Conservation (phyloP, 2,797 vertebrate genomes). For the Strix occidentalis region DNA sequence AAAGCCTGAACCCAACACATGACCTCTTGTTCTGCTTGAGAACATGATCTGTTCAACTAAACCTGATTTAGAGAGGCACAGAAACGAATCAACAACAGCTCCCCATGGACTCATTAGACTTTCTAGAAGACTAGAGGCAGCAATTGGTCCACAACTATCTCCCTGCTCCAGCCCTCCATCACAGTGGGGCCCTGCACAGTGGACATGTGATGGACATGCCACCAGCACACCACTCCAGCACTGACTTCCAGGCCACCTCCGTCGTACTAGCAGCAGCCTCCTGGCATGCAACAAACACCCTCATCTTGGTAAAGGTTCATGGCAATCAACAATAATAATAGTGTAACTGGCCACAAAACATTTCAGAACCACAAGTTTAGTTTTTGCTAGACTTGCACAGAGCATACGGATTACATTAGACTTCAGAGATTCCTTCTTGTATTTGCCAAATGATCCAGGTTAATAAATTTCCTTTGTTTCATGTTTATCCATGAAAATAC, state of each 20-base stretch:
- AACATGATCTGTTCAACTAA: background rate
- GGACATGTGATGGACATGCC: background rate
- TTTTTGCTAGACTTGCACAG: background rate
- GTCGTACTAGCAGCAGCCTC: background rate
- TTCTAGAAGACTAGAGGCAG: background rate
- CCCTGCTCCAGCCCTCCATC: accelerated
- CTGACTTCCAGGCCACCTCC: background rate
- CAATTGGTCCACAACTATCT: background rate
- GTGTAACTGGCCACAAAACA: background rate
- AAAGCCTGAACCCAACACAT: background rate
- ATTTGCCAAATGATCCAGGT: background rate
- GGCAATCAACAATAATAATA: background rate
- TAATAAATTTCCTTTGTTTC: background rate
- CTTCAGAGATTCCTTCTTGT: background rate
- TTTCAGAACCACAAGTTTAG: accelerated
- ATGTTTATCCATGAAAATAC: background rate
- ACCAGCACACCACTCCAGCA: background rate
- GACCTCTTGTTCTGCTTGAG: background rate
- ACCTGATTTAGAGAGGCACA: background rate
- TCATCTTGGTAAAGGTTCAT: background rate
- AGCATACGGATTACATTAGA: background rate
- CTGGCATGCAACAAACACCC: background rate
- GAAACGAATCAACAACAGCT: background rate
- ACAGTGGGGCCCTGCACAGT: accelerated
- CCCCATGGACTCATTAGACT: background rate